Evolutionary conservation across 2,113 vertebrate genomes (phyloP).

Genomic region (Oncorhynchus tshawytscha): DNA sequence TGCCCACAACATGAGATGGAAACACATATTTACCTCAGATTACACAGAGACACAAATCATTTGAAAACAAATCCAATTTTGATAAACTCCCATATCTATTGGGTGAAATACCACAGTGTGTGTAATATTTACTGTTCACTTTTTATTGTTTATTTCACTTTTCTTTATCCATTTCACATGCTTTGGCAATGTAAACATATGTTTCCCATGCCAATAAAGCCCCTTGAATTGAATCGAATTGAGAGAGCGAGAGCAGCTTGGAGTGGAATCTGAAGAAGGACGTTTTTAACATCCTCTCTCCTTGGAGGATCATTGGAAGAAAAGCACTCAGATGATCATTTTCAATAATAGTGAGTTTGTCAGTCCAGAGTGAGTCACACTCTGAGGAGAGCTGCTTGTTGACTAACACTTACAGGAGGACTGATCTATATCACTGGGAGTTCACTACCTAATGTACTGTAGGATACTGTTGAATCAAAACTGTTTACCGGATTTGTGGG

Average conservation of each 20-base stretch:
- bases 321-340: background rate
- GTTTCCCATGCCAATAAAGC: too few species aligned
- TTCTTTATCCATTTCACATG: too few species aligned
- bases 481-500: background rate
- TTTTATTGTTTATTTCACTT: too few species aligned
- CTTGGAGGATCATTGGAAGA: background rate
- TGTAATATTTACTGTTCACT: too few species aligned
- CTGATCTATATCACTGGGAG: constrained; percentile 15
- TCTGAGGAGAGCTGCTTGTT: constrained; percentile 12
- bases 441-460: background rate
- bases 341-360: background rate
- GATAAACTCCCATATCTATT: too few species aligned
- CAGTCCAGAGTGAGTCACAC: constrained; percentile 17
- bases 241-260: background rate
- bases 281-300: background rate
- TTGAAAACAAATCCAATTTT: too few species aligned
- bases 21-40: too few species aligned
- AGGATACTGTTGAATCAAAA: background rate
- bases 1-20: too few species aligned
- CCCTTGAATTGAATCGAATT: too few species aligned
- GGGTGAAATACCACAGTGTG: too few species aligned
- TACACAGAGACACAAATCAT: too few species aligned
- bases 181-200: too few species aligned
- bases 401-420: background rate
- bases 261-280: background rate